These are phyloP conservation scores for Cyanoderma ruficeps DNA, from an alignment of 2,113 vertebrate genomes.

Conservation along the genomic window DNA sequence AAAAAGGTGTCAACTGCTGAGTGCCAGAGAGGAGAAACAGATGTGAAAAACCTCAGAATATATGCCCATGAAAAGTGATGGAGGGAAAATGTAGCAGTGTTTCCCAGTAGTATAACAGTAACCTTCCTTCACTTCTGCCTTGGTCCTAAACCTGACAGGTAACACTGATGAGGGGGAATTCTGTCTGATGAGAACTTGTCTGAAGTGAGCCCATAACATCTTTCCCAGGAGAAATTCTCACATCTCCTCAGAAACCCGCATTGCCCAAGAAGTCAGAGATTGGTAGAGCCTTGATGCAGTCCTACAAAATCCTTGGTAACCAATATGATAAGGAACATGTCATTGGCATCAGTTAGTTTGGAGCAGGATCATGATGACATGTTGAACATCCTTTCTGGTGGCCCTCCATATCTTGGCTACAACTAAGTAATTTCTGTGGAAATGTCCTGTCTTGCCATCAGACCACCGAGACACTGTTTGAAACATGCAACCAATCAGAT, in stretches of 20 bases:
- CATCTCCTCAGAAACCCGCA: not conserved
- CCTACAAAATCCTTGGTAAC: not conserved
- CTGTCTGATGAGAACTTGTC: not conserved
- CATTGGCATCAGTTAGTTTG: not conserved
- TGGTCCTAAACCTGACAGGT: not conserved
- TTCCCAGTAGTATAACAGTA: not conserved
- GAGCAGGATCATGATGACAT: not conserved
- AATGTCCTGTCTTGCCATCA: not conserved
- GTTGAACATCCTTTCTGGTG: not conserved
- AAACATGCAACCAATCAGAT: not conserved
- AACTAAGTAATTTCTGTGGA: not conserved
- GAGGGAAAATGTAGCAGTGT: not conserved
- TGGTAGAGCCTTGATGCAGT: not conserved
- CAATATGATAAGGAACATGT: not conserved
- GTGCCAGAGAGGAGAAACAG: not conserved
- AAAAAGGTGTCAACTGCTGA: not conserved
- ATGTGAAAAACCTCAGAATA: not conserved
- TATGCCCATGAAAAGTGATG: not conserved
- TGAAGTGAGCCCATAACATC: not conserved
- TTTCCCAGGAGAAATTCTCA: not conserved
- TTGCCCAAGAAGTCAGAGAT: not conserved
- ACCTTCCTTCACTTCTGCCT: not conserved
- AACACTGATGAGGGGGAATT: not conserved
- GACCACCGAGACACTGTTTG: fast-evolving
- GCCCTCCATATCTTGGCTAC: not conserved